phyloP scores from a whole-genome alignment of 1,140 invertebrate genomes.

The Drosophila chauvacae region DNA sequence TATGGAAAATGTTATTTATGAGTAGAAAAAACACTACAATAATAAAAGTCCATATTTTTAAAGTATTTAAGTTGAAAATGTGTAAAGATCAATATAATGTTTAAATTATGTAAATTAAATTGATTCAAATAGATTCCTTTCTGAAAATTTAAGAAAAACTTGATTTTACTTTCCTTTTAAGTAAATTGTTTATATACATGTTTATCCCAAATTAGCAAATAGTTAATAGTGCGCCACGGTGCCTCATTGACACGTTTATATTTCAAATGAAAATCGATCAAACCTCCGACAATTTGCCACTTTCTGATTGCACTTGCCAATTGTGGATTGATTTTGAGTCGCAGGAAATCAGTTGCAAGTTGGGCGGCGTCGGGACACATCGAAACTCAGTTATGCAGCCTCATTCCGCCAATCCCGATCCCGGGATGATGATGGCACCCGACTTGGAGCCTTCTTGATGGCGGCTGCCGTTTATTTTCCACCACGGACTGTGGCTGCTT shows the following conservation, averaged over 20 bases:
- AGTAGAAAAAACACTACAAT: not conserved
- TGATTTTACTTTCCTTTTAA: too few species aligned
- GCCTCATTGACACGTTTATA: conserved; percentile 10
- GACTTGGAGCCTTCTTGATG: conserved; percentile 46
- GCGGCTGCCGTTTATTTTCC: conserved; percentile 47
- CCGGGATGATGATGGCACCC: not conserved
- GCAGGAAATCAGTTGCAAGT: conserved; percentile 25
- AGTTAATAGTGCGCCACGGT: not conserved
- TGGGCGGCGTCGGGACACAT: conserved; percentile 13
- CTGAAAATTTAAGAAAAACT: too few species aligned
- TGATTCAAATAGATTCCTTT: not conserved
- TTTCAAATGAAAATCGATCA: conserved; percentile 7
- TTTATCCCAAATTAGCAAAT: not conserved
- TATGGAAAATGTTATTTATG: not conserved
- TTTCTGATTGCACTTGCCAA: conserved; percentile 48
- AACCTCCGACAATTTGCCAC: conserved; percentile 25
- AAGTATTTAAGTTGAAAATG: not conserved
- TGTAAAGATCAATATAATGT: too few species aligned
- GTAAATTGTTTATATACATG: not conserved
- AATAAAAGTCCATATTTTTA: not conserved
- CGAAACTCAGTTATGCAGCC: conserved; percentile 6
- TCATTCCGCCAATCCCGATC: conserved; percentile 5
- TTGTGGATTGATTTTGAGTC: conserved; percentile 29
- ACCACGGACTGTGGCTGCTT: conserved; percentile 49
- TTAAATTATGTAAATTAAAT: not conserved